Conservation (phyloP, 1,140 invertebrate genomes). For the Wasmannia auropunctata region DNA sequence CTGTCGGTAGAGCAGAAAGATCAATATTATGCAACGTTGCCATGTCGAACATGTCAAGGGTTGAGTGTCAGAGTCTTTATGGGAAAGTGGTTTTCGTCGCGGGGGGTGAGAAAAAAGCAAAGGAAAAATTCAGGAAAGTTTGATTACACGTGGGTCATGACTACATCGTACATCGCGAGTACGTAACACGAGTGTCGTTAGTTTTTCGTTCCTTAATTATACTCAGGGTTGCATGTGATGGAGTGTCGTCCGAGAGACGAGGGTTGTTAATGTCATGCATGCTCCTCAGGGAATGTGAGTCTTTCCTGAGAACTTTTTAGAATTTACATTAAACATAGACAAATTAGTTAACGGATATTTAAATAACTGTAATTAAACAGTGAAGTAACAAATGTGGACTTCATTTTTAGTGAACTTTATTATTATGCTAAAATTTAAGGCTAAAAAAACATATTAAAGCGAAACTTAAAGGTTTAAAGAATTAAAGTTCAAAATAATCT, state of each 20-base stretch:
- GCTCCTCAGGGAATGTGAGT: neutral
- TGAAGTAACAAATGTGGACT: neutral
- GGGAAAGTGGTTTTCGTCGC: conserved; percentile 56
- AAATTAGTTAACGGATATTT: neutral
- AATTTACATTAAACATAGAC: neutral
- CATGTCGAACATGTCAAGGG: conserved; percentile 45
- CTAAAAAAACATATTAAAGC: neutral
- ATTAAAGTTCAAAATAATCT: neutral
- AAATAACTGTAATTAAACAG: neutral
- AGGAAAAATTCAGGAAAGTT: conserved; percentile 47
- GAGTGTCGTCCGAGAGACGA: conserved; percentile 10
- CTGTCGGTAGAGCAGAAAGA: conserved; percentile 68
- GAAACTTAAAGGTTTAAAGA: neutral
- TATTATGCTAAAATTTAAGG: neutral
- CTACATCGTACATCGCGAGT: conserved; percentile 31
- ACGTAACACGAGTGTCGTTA: conserved; percentile 4
- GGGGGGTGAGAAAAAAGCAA: conserved; percentile 66
- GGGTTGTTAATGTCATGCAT: conserved; percentile 33
- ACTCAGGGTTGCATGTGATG: conserved; percentile 35
- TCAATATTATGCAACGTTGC: conserved; percentile 73
- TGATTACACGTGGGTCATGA: conserved; percentile 70
- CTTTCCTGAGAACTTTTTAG: neutral
- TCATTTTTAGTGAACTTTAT: neutral
- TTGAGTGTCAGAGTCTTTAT: conserved; percentile 21
- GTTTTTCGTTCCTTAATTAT: conserved; percentile 1